Evolutionary conservation across 2,888 invertebrate species (phyloP).

Genomic region (Corythucha ciliata): DNA sequence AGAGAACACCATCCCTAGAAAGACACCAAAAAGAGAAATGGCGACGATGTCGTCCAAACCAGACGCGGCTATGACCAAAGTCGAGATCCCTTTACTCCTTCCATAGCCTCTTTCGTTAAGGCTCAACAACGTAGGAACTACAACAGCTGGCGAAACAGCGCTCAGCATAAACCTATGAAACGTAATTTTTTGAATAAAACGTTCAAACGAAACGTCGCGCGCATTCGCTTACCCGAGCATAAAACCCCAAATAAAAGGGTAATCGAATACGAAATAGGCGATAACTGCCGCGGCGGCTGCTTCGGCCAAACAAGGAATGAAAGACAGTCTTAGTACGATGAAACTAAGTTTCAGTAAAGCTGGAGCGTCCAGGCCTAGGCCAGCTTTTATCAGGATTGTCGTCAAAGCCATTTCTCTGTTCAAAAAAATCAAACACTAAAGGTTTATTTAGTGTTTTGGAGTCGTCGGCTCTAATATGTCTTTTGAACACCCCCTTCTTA

Average conservation of each 20-base stretch:
- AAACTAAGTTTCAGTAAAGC: slow-evolving; percentile 44
- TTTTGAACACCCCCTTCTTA: too few species aligned
- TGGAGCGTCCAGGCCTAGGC: slow-evolving; percentile 46
- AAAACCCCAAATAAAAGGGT: slow-evolving; percentile 46
- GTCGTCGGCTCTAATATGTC: too few species aligned
- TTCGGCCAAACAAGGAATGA: slow-evolving; percentile 46
- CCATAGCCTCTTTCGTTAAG: slow-evolving; percentile 56
- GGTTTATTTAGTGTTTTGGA: background rate
- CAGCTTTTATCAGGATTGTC: slow-evolving; percentile 47
- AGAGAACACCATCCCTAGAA: slow-evolving; percentile 55
- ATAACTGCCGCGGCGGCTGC: slow-evolving; percentile 39
- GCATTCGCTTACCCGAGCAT: slow-evolving; percentile 38
- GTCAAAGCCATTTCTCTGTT: slow-evolving; percentile 45
- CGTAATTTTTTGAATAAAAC: too few species aligned
- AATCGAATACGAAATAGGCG: slow-evolving; percentile 42
- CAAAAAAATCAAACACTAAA: background rate
- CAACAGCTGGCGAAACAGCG: slow-evolving; percentile 65
- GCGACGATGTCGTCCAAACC: slow-evolving; percentile 68
- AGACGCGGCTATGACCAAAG: slow-evolving; percentile 60
- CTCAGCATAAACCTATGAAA: slow-evolving; percentile 44
- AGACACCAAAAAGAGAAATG: slow-evolving; percentile 61
- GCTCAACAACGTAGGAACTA: slow-evolving; percentile 58
- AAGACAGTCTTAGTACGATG: slow-evolving; percentile 43
- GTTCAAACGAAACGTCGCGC: too few species aligned
- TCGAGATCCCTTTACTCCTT: slow-evolving; percentile 62